These are phyloP conservation scores for Teinopalpus imperialis DNA, from an alignment of 2,888 invertebrate genomes.

Conservation along the genomic window DNA sequence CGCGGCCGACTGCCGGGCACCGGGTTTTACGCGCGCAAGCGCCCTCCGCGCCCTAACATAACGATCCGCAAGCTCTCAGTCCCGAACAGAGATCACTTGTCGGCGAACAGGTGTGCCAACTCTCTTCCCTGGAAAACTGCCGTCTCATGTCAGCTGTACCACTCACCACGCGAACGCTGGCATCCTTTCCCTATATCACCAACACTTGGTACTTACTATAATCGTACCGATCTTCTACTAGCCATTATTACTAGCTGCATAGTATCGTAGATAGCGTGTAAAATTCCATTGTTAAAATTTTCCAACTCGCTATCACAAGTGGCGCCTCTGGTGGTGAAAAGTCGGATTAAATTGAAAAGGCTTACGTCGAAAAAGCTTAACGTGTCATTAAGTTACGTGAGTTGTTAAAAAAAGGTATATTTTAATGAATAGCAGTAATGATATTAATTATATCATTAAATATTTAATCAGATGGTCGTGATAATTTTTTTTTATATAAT, in stretches of 20 bases:
- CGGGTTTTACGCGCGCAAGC: conserved; percentile 41
- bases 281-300: too few relatives aligned
- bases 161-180: too few relatives aligned
- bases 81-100: conserved; percentile 19
- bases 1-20: conserved; percentile 52
- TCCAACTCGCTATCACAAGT: too few relatives aligned
- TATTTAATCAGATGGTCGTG: neutral
- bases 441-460: neutral
- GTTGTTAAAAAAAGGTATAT: neutral
- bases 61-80: conserved; percentile 34
- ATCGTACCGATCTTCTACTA: too few relatives aligned
- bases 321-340: conserved; percentile 46
- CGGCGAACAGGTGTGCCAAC: conserved; percentile 44
- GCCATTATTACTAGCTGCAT: too few relatives aligned
- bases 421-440: neutral
- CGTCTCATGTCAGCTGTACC: too few relatives aligned
- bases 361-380: conserved; percentile 10
- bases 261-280: too few relatives aligned
- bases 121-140: too few relatives aligned
- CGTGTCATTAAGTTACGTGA: neutral
- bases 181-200: too few relatives aligned
- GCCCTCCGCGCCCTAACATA: conserved; percentile 32
- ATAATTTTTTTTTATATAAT: conserved; percentile 5
- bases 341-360: conserved; percentile 36
- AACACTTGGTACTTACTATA: too few relatives aligned